These are phyloP conservation scores for Dolichoris vasculosae DNA, from an alignment of 1,140 invertebrate species.

Conservation along the genomic window DNA sequence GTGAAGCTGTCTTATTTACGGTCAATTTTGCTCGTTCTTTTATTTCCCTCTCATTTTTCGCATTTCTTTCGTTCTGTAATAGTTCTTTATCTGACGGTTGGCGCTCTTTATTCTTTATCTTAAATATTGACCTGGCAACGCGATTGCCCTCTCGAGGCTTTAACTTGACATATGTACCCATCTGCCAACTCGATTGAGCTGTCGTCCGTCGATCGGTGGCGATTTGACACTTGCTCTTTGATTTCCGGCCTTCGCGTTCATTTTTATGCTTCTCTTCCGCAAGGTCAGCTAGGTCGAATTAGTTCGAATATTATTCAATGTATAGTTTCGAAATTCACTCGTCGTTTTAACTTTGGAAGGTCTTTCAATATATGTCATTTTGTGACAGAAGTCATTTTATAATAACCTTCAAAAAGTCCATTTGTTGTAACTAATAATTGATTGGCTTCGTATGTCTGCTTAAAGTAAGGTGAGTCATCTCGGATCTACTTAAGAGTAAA, in stretches of 20 bases:
- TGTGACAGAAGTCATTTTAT: too few relatives aligned
- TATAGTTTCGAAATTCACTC: background rate
- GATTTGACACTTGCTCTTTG: slow-evolving; percentile 30
- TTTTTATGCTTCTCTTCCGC: background rate
- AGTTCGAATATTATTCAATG: background rate
- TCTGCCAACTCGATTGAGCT: slow-evolving; percentile 21
- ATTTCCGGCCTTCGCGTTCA: background rate
- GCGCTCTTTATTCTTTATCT: slow-evolving; percentile 27
- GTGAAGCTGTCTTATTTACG: background rate
- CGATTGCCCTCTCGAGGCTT: slow-evolving; percentile 23
- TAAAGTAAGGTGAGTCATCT: background rate
- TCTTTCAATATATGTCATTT: background rate
- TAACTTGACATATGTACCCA: slow-evolving; percentile 17
- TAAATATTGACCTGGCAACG: slow-evolving; percentile 42
- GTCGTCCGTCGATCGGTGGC: background rate
- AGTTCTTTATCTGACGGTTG: slow-evolving; percentile 24
- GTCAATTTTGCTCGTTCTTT: background rate
- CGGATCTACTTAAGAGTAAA: background rate
- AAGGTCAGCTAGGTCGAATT: background rate
- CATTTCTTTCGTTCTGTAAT: background rate
- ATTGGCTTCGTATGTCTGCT: background rate
- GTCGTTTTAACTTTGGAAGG: background rate
- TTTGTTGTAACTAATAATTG: background rate
- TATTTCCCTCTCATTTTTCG: background rate
- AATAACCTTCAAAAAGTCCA: background rate